Base-by-base conservation (phyloP, 1,140 invertebrate genomes). In the Danaus melanippus region DNA sequence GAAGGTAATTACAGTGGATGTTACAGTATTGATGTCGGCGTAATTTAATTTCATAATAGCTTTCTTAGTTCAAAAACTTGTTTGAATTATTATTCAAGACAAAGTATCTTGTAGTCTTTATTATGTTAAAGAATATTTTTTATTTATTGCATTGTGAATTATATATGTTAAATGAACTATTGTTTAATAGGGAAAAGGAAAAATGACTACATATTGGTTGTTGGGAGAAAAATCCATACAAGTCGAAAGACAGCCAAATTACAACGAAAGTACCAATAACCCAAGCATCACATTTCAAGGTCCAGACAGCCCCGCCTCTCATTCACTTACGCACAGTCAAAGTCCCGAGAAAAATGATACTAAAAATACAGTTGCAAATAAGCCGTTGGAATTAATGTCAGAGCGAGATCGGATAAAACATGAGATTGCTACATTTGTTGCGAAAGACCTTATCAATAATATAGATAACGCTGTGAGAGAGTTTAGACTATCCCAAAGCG, bases 141-240 rank as follows among this genome's bases (percentile, higher is more conserved):
- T 9, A 43, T 43, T 46, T 49, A 17, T 40, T 2, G 12, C 9
- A 41, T 43, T 50, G 15, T 8, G 15, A 54, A 17, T 32, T 44
- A 40, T 43, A 42, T 9, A 54, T 58, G 12, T 39, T 53, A 53
- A 54, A 40, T 42, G 15, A 42, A 39, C 12, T 54, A 51, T 58
- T 53, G 48, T 32, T 67, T 58, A 53, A 17, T 62, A 94, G 93
- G 95, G 95, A 2, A 97, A 96, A 89, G 95, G 95, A 1, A 91
- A 90, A 70, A 92, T 96, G 89, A 92, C 91, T 12, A 97, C 96
- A 0, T 97, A 96, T 75, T 98, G 96, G 96, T 84, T 98, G 12
- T 87, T 91, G 6, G 95, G 95, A 17, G 93, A 95, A 47, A 85
- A 79, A 61, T 60, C 63, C 9, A 39, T 55, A 9, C 32, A 52